A percentile compares a stretch with the other conserved stretches of the same genome.
Evolutionary conservation across 1,140 invertebrate genomes (phyloP).

Genomic region (Microplitis demolitor): DNA sequence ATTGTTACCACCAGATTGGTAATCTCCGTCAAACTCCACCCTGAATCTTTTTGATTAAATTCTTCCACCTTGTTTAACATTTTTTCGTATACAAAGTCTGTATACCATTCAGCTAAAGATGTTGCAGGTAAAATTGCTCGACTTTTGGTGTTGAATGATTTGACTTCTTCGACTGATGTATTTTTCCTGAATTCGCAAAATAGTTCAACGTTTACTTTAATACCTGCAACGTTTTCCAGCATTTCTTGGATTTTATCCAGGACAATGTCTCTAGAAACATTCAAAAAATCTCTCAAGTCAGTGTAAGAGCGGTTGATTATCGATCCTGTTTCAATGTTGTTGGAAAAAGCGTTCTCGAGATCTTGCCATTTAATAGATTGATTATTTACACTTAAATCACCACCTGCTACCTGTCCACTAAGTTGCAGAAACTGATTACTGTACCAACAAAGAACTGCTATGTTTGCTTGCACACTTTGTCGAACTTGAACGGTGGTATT

Average conservation of each 20-base stretch:
- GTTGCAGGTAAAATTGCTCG: not conserved
- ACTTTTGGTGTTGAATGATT: not conserved
- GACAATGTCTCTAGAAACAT: not conserved
- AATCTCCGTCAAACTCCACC: constrained; percentile 29
- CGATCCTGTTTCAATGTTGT: not conserved
- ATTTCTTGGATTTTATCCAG: not conserved
- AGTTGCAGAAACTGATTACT: too few relatives aligned
- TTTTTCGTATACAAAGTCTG: not conserved
- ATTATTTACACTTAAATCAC: not conserved
- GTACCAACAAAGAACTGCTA: too few relatives aligned
- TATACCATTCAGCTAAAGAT: not conserved
- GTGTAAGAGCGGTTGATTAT: not conserved
- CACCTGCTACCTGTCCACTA: too few relatives aligned
- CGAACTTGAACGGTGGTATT: too few relatives aligned
- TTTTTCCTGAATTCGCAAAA: too few relatives aligned
- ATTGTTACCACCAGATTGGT: constrained; percentile 31
- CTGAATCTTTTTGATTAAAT: constrained; percentile 18
- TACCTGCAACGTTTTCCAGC: not conserved
- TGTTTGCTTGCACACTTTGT: too few relatives aligned
- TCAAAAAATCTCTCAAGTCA: not conserved
- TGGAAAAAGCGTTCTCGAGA: not conserved
- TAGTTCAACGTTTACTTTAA: not conserved
- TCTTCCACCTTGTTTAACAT: not conserved
- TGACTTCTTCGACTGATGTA: not conserved
- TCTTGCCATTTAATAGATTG: not conserved